Conservation (phyloP, 2,888 invertebrate species). For the Opisthograptis luteolata region DNA sequence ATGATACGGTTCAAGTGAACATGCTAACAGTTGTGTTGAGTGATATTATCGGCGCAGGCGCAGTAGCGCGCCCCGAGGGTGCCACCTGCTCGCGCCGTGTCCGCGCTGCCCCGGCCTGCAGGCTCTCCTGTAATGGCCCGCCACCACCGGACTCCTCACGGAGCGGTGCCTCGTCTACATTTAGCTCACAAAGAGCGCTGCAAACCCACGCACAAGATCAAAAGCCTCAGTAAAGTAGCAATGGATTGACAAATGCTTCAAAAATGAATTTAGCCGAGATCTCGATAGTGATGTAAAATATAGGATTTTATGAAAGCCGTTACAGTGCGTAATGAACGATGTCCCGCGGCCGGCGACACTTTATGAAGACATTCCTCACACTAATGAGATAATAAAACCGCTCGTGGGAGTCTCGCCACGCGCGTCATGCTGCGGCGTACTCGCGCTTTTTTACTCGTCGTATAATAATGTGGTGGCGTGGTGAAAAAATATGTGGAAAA, state of each 20-base stretch:
- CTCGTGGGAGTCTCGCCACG: constrained; percentile 59
- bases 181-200: constrained; percentile 42
- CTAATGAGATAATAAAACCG: constrained; percentile 77
- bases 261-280: constrained; percentile 1
- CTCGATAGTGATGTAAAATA: constrained; percentile 47
- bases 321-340: constrained; percentile 73
- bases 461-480: constrained; percentile 38
- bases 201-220: neutral
- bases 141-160: constrained; percentile 29
- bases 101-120: constrained; percentile 48
- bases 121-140: constrained; percentile 59
- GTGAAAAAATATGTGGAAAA: constrained; percentile 40
- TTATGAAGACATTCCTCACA: constrained; percentile 77
- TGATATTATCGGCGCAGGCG: constrained; percentile 58
- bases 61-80: constrained; percentile 66
- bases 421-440: constrained; percentile 32
- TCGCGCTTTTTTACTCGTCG: constrained; percentile 36
- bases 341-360: constrained; percentile 74
- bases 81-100: constrained; percentile 42
- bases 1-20: constrained; percentile 45
- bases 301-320: constrained; percentile 72
- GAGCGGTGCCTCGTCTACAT: neutral
- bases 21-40: constrained; percentile 46
- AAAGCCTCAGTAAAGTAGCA: constrained; percentile 29
- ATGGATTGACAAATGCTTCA: constrained; percentile 38